Conservation (phyloP, 2,797 vertebrate species). For the Huso huso region DNA sequence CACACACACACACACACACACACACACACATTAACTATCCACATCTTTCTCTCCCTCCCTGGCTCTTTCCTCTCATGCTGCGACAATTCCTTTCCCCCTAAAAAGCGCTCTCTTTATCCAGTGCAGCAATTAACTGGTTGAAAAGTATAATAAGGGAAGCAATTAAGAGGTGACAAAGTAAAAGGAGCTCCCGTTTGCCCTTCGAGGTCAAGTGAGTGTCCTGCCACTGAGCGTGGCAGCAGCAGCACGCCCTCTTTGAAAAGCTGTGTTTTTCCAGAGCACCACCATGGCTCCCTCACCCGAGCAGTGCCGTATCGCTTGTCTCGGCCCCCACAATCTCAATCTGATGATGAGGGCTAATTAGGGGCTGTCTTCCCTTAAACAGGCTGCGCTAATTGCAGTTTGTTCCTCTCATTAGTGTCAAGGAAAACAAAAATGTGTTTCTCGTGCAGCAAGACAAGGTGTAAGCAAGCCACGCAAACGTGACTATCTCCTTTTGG, state of each 20-base stretch:
- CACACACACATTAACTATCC: not conserved
- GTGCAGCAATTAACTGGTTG: constrained; percentile 76
- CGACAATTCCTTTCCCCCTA: constrained; percentile 67
- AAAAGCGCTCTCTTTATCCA: constrained; percentile 49
- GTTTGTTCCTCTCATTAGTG: constrained; percentile 59
- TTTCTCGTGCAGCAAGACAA: constrained; percentile 39
- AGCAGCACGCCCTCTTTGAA: constrained; percentile 54
- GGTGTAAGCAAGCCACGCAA: not conserved
- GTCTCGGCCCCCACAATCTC: constrained; percentile 54
- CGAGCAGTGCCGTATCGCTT: constrained; percentile 45
- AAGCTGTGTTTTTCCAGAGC: constrained; percentile 51
- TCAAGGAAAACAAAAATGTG: constrained; percentile 69
- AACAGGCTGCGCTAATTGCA: constrained; percentile 64
- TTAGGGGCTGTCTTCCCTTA: constrained; percentile 60
- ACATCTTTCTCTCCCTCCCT: not conserved
- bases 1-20: no score
- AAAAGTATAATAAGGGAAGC: constrained; percentile 73
- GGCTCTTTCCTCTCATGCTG: constrained; percentile 52
- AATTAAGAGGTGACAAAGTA: constrained; percentile 74
- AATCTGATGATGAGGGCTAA: constrained; percentile 64
- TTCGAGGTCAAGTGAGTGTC: constrained; percentile 73
- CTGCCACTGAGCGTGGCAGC: constrained; percentile 62
- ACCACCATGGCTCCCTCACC: constrained; percentile 46
- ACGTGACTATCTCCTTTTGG: no score
- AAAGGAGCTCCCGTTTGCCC: constrained; percentile 74